Evolutionary conservation across 1,140 invertebrate species (phyloP), one percentile per base, ranked within the genome.

Genomic region (Diachasma alloeum): DNA sequence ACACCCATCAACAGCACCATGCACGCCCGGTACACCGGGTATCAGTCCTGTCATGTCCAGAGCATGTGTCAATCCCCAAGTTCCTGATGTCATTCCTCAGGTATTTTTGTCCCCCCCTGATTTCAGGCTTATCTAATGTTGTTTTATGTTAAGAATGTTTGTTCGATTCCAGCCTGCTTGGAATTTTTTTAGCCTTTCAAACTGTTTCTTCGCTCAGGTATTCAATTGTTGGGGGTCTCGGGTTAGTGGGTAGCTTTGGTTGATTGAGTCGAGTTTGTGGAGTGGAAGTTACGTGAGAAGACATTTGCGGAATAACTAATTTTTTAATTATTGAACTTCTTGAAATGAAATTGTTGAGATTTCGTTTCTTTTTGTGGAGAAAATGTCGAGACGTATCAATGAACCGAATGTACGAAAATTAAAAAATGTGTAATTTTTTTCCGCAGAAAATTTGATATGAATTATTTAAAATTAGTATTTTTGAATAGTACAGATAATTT

Each of bases 161-260:
- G 69, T 73, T 73, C 22, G 24, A 78, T 86, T 86, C 71, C 83
- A 89, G 87, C 84, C 84, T 84, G 84, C 86, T 81, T 89, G 87
- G 88, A 88, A 88, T 81, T 78, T 83, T 74, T 77, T 85, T 84
- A 76, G 79, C 82, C 85, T 88, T 86, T 87, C 81, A 78, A 82
- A 83, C 84, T 86, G 83, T 88, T 85, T 87, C 82, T 83, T 86
- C 82, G 56, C 76, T 72, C 84, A 89, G 87, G 87, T 89, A 88
- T 83, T 59, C 67, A 67, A 22, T 8, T 37, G 19, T 17, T 56
- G 31, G 56, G 56, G 22, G 4, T 70, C 9, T 46, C 22, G n/a
- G n/a, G 26, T 48, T 22, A 15, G 4, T n/a, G 13, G 5, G 15
- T 46, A 13, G 4, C 13, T n/a, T 15, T 44, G 10, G 17, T 74